Percentiles rank a stretch among this genome's conserved stretches.
Evolutionary conservation across 2,888 invertebrate species (phyloP).

Genomic region (Carterocephalus palaemon): DNA sequence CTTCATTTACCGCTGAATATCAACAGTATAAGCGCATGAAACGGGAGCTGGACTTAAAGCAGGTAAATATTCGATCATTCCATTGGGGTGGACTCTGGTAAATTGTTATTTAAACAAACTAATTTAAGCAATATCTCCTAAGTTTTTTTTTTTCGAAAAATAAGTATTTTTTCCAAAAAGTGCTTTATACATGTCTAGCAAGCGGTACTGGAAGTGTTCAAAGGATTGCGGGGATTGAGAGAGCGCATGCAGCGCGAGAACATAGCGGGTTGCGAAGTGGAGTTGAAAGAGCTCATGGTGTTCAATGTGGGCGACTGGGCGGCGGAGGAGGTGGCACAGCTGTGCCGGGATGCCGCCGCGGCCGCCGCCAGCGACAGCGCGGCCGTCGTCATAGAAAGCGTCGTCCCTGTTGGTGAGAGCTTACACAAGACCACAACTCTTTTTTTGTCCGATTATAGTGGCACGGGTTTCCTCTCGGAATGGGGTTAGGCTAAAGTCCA

Average conservation of each 20-base stretch:
- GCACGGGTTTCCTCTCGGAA: no score
- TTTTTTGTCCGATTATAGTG: no score
- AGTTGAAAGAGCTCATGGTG: conserved; percentile 53
- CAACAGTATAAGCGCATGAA: conserved; percentile 59
- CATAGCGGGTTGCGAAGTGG: conserved; percentile 47
- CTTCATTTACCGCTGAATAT: conserved; percentile 46
- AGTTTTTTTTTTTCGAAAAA: background rate
- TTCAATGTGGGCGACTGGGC: conserved; percentile 71
- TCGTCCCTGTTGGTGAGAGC: conserved; percentile 9
- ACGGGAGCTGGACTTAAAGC: conserved; percentile 69
- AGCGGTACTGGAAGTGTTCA: conserved; percentile 58
- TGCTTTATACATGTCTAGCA: no score
- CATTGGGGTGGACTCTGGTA: no score
- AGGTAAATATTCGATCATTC: conserved; percentile 47
- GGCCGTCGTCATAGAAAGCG: conserved; percentile 18
- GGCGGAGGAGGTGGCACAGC: conserved; percentile 56
- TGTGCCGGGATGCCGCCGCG: conserved; percentile 53
- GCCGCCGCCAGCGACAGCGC: conserved; percentile 45
- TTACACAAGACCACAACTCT: background rate
- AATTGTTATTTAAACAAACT: no score
- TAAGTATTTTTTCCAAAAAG: no score
- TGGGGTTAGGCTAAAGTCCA: no score
- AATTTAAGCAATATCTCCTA: no score
- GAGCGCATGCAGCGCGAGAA: conserved; percentile 59
- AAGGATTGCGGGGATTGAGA: conserved; percentile 48